Evolutionary conservation across 2,888 invertebrate species (phyloP).

Genomic region (Dicyrtoma fusca): DNA sequence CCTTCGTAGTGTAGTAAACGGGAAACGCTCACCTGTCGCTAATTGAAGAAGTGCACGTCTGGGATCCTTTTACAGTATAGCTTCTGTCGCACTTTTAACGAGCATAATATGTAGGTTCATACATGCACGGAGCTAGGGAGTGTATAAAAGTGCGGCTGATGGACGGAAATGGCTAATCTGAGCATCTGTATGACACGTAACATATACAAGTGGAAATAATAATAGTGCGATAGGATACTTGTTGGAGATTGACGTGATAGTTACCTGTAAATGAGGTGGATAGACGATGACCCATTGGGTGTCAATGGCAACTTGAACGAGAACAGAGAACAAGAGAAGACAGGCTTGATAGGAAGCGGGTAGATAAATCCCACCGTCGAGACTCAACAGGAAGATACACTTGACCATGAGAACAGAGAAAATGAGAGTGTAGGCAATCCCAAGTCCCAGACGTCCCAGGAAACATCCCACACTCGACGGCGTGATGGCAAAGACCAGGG

Average conservation of each 20-base stretch:
- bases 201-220: neutral
- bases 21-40: too few relatives aligned
- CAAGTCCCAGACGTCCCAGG: constrained; percentile 78
- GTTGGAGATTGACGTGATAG: neutral
- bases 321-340: constrained; percentile 84
- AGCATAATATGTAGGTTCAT: too few relatives aligned
- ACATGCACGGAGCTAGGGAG: too few relatives aligned
- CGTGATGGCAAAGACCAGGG: constrained; percentile 75
- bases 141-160: too few relatives aligned
- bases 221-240: too few relatives aligned
- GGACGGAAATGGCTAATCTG: neutral
- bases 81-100: too few relatives aligned
- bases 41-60: too few relatives aligned
- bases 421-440: constrained; percentile 78
- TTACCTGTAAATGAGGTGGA: constrained; percentile 52
- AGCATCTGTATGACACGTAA: too few relatives aligned
- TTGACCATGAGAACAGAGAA: constrained; percentile 91
- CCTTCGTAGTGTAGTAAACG: too few relatives aligned
- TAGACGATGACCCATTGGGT: constrained; percentile 53
- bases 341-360: constrained; percentile 89
- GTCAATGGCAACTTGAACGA: constrained; percentile 69
- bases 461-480: constrained; percentile 81
- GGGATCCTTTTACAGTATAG: too few relatives aligned
- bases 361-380: constrained; percentile 87
- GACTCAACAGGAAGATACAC: constrained; percentile 87